A percentile compares a stretch with the other conserved stretches of the same genome.
These are phyloP conservation scores for Nomada goodeniana DNA, from an alignment of 2,888 invertebrate genomes.

Conservation along the genomic window DNA sequence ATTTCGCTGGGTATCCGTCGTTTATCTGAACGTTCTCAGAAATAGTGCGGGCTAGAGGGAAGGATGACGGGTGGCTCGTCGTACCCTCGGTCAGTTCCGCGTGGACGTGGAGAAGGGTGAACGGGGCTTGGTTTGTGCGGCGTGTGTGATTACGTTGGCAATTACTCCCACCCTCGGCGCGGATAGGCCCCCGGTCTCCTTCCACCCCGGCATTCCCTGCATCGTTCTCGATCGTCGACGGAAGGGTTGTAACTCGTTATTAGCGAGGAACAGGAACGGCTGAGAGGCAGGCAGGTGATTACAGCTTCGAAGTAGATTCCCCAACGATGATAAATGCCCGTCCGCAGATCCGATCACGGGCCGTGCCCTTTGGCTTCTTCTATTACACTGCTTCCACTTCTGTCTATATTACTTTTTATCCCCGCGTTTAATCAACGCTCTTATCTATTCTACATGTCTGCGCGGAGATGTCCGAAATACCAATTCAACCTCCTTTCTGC, in stretches of 20 bases:
- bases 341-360: slow-evolving; percentile 76
- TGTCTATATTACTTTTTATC: slow-evolving; percentile 6
- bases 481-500: no score
- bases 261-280: slow-evolving; percentile 73
- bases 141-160: slow-evolving; percentile 83
- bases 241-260: slow-evolving; percentile 83
- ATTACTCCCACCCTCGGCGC: slow-evolving; percentile 78
- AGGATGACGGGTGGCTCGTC: slow-evolving; percentile 63
- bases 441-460: no score
- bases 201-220: slow-evolving; percentile 48
- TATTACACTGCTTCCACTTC: background rate
- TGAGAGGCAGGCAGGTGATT: slow-evolving; percentile 77
- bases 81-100: slow-evolving; percentile 70
- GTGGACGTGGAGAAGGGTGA: slow-evolving; percentile 57
- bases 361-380: slow-evolving; percentile 45
- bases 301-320: slow-evolving; percentile 80
- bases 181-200: slow-evolving; percentile 60
- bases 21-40: slow-evolving; percentile 75
- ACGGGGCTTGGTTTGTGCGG: slow-evolving; percentile 76
- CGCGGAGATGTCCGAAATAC: no score
- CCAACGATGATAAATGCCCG: slow-evolving; percentile 79
- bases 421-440: background rate
- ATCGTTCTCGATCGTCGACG: slow-evolving; percentile 69
- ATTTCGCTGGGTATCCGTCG: slow-evolving; percentile 59
- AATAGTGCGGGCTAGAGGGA: slow-evolving; percentile 62